A percentile compares a stretch with the other conserved stretches of the same genome.
Conservation (phyloP, 2,888 invertebrate genomes). For the Hecatera dysodea region DNA sequence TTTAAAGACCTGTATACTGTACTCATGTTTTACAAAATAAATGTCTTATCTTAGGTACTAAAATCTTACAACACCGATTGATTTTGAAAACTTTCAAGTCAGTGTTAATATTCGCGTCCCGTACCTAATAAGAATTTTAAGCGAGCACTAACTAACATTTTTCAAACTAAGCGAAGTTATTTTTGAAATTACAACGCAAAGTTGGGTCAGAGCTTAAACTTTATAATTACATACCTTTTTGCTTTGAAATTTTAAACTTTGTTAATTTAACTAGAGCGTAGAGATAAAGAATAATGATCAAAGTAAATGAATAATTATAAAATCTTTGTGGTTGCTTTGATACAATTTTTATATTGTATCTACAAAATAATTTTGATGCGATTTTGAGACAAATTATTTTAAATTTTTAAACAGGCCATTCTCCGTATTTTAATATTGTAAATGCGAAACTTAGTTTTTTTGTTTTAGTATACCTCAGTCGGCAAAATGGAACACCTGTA, state of each 20-base stretch:
- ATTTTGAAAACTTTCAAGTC: conserved; percentile 32
- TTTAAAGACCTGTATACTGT: too few species aligned
- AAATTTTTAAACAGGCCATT: background rate
- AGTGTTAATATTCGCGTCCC: conserved; percentile 36
- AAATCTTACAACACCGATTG: conserved; percentile 36
- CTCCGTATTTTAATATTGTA: too few species aligned
- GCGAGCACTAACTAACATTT: conserved; percentile 52
- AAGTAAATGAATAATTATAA: conserved; percentile 45
- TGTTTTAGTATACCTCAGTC: too few species aligned
- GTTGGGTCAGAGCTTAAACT: conserved; percentile 60
- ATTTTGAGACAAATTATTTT: background rate
- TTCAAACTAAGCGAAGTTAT: conserved; percentile 57
- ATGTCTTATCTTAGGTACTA: background rate
- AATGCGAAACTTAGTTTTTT: too few species aligned
- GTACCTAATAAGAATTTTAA: conserved; percentile 46
- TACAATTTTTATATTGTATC: background rate
- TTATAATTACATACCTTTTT: conserved; percentile 66
- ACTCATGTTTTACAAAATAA: background rate
- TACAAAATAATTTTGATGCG: background rate
- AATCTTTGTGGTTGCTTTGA: conserved; percentile 25
- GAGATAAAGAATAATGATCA: conserved; percentile 58
- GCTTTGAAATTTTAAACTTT: conserved; percentile 65
- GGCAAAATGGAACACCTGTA: too few species aligned
- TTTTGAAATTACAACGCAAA: conserved; percentile 61
- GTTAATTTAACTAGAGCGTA: conserved; percentile 56